Evolutionary conservation across 2,797 vertebrate species (phyloP).

Genomic region (Decapterus maruadsi): DNA sequence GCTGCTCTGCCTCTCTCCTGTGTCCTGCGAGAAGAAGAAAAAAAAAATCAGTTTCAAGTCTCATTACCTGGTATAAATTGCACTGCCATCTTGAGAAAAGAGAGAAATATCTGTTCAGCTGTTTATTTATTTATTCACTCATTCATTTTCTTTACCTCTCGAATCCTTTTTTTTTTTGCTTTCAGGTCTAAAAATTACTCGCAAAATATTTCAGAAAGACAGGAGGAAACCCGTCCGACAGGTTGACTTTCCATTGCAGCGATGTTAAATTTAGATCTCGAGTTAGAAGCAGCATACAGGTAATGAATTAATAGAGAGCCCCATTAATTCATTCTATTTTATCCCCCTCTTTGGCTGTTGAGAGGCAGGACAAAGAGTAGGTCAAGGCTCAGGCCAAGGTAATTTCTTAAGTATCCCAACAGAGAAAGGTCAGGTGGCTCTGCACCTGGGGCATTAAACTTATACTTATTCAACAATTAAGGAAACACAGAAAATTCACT

Average conservation of each 20-base stretch:
- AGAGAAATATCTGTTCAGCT: conserved; percentile 17
- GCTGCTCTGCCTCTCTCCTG: conserved; percentile 25
- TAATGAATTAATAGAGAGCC: conserved; percentile 62
- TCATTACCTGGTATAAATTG: conserved; percentile 55
- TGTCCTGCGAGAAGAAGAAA: conserved; percentile 25
- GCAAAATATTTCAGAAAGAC: conserved; percentile 12
- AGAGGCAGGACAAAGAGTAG: conserved; percentile 62
- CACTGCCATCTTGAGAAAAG: conserved; percentile 34
- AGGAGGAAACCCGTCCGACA: conserved; percentile 21
- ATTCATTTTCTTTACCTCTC: conserved; percentile 31
- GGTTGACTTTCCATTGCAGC: conserved; percentile 30
- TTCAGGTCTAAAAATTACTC: neutral
- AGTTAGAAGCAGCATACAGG: conserved; percentile 33
- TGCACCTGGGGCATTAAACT: conserved; percentile 19
- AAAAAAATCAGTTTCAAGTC: conserved; percentile 39
- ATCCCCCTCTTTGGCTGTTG: conserved; percentile 52
- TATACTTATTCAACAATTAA: conserved; percentile 29
- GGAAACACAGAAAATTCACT: conserved; percentile 9
- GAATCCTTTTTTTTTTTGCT: conserved; percentile 23
- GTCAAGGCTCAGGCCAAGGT: conserved; percentile 55
- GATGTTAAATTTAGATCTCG: conserved; percentile 58
- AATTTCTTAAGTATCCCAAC: conserved; percentile 59
- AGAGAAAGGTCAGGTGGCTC: conserved; percentile 44
- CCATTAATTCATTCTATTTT: conserved; percentile 66
- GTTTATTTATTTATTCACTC: conserved; percentile 44